Conservation (phyloP, 2,888 invertebrate genomes). For the Nephrotoma appendiculata region DNA sequence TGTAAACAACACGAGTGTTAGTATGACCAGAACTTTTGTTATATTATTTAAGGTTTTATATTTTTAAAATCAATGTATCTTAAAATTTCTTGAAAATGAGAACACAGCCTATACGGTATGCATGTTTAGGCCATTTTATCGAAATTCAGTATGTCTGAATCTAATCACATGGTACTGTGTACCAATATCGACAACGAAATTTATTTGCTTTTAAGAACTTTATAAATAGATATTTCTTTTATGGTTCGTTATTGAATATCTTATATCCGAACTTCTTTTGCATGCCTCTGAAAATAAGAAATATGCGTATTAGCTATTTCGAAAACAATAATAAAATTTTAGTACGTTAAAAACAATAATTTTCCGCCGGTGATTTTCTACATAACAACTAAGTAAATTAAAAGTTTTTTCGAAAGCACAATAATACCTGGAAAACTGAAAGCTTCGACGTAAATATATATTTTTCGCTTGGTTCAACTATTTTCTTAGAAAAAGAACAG, state of each 20-base stretch:
- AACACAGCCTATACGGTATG: too few relatives aligned
- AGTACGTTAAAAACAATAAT: background rate
- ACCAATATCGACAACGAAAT: background rate
- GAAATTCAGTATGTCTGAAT: too few relatives aligned
- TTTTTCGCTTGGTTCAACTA: too few relatives aligned
- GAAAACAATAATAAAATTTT: background rate
- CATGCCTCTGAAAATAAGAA: background rate
- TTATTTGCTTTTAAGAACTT: background rate
- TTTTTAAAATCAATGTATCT: too few relatives aligned
- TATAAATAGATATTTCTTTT: background rate
- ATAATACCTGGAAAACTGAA: background rate
- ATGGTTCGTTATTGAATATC: background rate
- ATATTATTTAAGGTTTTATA: too few relatives aligned
- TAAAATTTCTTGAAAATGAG: too few relatives aligned
- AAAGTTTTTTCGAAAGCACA: background rate
- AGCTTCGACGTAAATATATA: too few relatives aligned
- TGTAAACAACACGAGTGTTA: too few relatives aligned
- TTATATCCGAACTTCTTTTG: background rate
- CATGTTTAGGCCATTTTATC: too few relatives aligned
- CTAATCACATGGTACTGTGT: background rate
- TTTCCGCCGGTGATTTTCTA: background rate
- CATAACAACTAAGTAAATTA: background rate
- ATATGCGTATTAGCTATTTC: background rate
- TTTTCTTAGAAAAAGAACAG: too few relatives aligned
- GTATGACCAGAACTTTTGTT: too few relatives aligned